phyloP scores from a whole-genome alignment of 2,113 vertebrate species.

The Embiotoca jacksoni region DNA sequence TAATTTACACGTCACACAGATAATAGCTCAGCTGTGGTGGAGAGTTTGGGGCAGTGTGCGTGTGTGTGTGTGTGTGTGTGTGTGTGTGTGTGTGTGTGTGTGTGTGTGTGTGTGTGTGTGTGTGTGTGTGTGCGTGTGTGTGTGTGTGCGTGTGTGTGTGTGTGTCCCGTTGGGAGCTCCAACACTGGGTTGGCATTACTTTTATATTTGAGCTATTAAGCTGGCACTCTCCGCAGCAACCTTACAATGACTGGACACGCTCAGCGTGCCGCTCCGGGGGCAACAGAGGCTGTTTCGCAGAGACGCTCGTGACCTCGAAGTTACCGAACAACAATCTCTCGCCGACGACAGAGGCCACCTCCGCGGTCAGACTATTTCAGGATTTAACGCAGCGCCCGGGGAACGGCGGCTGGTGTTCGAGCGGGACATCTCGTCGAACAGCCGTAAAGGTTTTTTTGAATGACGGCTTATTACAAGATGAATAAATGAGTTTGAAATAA shows the following conservation, averaged over 20 bases:
- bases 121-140: conserved; percentile 2
- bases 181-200: conserved; percentile 45
- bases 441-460: no score
- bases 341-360: neutral
- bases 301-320: conserved; percentile 24
- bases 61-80: conserved; percentile 3
- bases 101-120: conserved; percentile 11
- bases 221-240: conserved; percentile 1
- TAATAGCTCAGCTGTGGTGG: conserved; percentile 16
- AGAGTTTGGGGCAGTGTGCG: neutral
- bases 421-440: neutral
- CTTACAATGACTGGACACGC: conserved; percentile 30
- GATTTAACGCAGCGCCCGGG: conserved; percentile 16
- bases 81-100: conserved; percentile 7
- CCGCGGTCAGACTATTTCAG: neutral
- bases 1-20: conserved; percentile 31
- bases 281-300: conserved; percentile 13
- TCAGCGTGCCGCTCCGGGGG: conserved; percentile 11
- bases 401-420: neutral
- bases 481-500: no score
- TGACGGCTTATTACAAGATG: no score
- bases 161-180: conserved; percentile 48
- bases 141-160: conserved; percentile 1
- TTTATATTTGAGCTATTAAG: conserved; percentile 53
- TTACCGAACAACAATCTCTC: neutral